Percentiles rank a stretch among this genome's conserved stretches.
Conservation (phyloP, 2,113 vertebrate species). For the Takifugu bimaculatus region DNA sequence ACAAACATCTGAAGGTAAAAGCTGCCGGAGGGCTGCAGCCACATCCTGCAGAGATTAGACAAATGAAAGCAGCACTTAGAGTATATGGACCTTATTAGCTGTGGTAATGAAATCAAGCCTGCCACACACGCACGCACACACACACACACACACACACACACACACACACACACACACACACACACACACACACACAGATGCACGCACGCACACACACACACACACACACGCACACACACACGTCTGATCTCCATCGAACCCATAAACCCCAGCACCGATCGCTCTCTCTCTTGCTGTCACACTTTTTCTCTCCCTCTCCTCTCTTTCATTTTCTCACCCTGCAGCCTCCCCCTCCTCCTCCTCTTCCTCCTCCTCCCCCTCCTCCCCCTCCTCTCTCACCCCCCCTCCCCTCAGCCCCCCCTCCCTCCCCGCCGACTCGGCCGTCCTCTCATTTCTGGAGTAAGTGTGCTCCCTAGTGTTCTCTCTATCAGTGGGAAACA, state of each 20-base stretch:
- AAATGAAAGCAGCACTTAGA: constrained; percentile 68
- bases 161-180: constrained; percentile 12
- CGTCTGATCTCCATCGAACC: constrained; percentile 31
- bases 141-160: constrained; percentile 12
- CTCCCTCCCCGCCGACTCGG: not conserved
- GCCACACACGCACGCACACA: constrained; percentile 43
- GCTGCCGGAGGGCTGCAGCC: constrained; percentile 36
- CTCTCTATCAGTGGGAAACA: constrained; percentile 17
- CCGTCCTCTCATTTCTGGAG: constrained; percentile 64
- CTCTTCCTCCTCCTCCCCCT: not conserved
- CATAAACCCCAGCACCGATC: constrained; percentile 33
- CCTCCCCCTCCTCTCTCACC: not conserved
- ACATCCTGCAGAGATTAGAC: constrained; percentile 61
- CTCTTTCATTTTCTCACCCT: constrained; percentile 25
- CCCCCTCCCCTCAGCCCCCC: constrained; percentile 1
- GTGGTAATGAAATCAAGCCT: constrained; percentile 61
- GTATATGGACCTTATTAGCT: constrained; percentile 68
- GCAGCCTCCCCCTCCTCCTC: constrained; percentile 30
- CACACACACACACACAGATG: constrained; percentile 33
- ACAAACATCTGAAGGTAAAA: constrained; percentile 37
- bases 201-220: constrained; percentile 14
- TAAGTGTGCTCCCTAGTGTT: constrained; percentile 78
- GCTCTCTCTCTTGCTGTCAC: constrained; percentile 15
- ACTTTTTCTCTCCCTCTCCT: constrained; percentile 10
- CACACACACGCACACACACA: constrained; percentile 16